phyloP scores from a whole-genome alignment of 2,888 invertebrate genomes.

The Lissocephala sabroskyi region DNA sequence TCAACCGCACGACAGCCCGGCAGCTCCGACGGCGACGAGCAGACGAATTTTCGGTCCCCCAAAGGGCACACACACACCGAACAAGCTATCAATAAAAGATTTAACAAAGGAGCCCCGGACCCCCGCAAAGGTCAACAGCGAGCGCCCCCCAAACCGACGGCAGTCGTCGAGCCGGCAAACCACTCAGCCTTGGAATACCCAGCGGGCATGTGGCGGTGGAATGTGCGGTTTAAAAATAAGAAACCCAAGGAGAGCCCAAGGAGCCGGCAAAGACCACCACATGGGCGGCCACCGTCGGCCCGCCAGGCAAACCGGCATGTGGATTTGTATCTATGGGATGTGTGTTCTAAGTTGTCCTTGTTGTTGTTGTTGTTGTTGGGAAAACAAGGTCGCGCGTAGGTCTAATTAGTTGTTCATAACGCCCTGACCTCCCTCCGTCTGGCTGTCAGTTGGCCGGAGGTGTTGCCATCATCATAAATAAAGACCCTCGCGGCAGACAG shows the following conservation, averaged over 20 bases:
- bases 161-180: no score
- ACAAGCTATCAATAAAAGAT: slow-evolving; percentile 56
- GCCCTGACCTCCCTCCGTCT: background rate
- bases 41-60: slow-evolving; percentile 42
- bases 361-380: background rate
- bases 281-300: background rate
- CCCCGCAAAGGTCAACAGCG: slow-evolving; percentile 55
- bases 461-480: slow-evolving; percentile 24
- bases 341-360: no score
- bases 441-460: slow-evolving; percentile 10
- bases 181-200: no score
- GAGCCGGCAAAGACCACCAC: background rate
- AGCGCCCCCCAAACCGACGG: background rate
- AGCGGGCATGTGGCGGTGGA: slow-evolving; percentile 40
- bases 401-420: slow-evolving; percentile 32
- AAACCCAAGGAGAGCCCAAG: slow-evolving; percentile 16
- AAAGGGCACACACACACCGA: slow-evolving; percentile 43
- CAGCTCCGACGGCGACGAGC: background rate
- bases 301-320: background rate
- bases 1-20: background rate
- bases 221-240: slow-evolving; percentile 61
- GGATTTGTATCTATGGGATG: background rate
- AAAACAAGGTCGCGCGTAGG: background rate
- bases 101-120: slow-evolving; percentile 56
- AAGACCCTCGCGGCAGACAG: slow-evolving; percentile 1